Evolutionary conservation across 2,888 invertebrate species (phyloP).

Genomic region (Orthonychiurus folsomi): DNA sequence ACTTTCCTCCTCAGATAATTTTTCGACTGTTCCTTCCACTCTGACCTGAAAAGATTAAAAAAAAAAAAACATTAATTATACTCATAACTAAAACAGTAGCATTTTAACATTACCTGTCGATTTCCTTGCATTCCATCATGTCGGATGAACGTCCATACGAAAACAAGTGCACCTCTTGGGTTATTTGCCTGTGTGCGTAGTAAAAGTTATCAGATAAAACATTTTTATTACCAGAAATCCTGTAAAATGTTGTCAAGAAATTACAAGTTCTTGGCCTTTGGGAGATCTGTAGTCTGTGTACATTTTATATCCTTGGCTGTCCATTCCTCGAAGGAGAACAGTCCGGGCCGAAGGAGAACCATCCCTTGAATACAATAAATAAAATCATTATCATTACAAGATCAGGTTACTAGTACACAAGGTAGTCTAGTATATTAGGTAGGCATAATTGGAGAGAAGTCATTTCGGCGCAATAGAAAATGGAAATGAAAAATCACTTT

Average conservation of each 20-base stretch:
- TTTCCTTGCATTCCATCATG: constrained; percentile 11
- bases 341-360: constrained; percentile 80
- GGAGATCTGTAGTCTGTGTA: constrained; percentile 89
- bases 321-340: constrained; percentile 80
- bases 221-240: not conserved
- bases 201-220: constrained; percentile 5
- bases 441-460: too few relatives aligned
- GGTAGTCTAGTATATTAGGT: not conserved
- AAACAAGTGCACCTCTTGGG: constrained; percentile 20
- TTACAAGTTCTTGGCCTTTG: constrained; percentile 78
- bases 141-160: constrained; percentile 20
- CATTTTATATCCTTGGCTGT: constrained; percentile 79
- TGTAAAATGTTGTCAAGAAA: constrained; percentile 21
- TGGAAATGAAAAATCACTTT: too few relatives aligned
- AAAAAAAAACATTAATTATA: not conserved
- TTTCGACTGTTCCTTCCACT: constrained; percentile 76
- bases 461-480: too few relatives aligned
- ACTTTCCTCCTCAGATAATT: constrained; percentile 64
- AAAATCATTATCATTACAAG: not conserved
- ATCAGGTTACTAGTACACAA: not conserved
- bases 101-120: constrained; percentile 16
- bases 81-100: not conserved
- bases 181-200: not conserved
- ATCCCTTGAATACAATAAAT: constrained; percentile 48
- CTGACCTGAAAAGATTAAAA: constrained; percentile 52